These are phyloP conservation scores for Aphaenogaster ashmeadi DNA, from an alignment of 1,140 invertebrate genomes.

Conservation along the genomic window DNA sequence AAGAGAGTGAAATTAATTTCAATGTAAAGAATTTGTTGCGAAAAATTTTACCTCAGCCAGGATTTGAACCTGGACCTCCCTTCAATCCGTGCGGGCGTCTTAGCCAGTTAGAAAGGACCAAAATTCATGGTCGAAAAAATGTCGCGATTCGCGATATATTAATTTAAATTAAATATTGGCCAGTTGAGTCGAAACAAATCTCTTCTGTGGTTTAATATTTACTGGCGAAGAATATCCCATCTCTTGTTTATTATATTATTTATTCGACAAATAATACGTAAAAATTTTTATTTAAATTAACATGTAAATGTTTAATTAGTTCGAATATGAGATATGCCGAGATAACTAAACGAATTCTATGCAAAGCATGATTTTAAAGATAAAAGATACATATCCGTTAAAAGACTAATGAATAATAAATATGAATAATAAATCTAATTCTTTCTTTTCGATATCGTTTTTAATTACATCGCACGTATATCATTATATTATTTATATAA, in stretches of 20 bases:
- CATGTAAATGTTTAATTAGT: not conserved
- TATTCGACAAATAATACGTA: not conserved
- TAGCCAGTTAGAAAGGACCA: too few species aligned
- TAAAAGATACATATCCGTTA: not conserved
- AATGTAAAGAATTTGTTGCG: too few species aligned
- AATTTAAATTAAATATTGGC: too few species aligned
- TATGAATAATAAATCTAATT: not conserved
- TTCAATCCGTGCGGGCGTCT: too few species aligned
- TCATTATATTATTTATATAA: slow-evolving; percentile 2
- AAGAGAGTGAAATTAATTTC: too few species aligned
- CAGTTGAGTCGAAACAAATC: too few species aligned
- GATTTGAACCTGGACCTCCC: too few species aligned
- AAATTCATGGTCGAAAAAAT: too few species aligned
- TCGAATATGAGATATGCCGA: not conserved
- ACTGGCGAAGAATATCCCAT: too few species aligned
- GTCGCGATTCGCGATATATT: too few species aligned
- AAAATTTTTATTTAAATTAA: not conserved
- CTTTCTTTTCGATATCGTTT: not conserved
- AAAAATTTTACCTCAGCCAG: too few species aligned
- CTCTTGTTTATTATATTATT: not conserved
- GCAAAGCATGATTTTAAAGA: not conserved
- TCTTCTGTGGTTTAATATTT: too few species aligned
- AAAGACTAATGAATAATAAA: not conserved
- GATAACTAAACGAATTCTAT: not conserved
- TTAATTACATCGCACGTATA: not conserved